Base-by-base conservation (phyloP, 2,888 invertebrate genomes). In the Dugesia japonica region DNA sequence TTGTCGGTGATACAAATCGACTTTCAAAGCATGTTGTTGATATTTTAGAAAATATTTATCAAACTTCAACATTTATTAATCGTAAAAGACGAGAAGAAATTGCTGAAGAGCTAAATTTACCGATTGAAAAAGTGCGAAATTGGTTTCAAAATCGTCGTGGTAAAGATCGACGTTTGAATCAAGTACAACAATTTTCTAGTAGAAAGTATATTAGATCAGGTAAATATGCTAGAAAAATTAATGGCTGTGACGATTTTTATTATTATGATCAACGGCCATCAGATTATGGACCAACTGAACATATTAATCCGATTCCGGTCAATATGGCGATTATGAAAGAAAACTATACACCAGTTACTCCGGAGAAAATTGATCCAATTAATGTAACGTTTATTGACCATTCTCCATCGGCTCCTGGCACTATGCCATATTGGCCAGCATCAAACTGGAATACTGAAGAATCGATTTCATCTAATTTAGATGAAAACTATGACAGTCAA, bases 31-130 rank as follows among this genome's bases (percentile, higher is more conserved):
- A 56, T 23, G 56, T 56, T 56, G 56, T 56, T 23, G 56, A 56
- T 56, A 56, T 56, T 56, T 56, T 56, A n/a, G 56, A 56, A 56
- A 56, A 56, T n/a, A 56, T 56, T 56, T 56, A 56, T 23, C 56
- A 56, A n/a, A 20, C 56, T 4, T 56, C 56, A 4, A 56, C 56
- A n/a, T 56, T 56, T n/a, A 56, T 56, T 4, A 56, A 56, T 56
- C 56, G 56, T 4, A 56, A 56, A 56, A n/a, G 56, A 56, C 56
- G 56, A n/a, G 56, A 56, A 56, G 56, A 56, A 56, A 56, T 56
- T 56, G 56, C 56, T 1, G 56, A 56, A 23, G 56, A 56, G 17
- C 17, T 56, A n/a, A 56, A 56, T 56, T 56, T 56, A 56, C 56
- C 56, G n/a, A 56, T 56, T 56, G 56, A 56, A 56, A 56, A 56